A percentile compares a stretch with the other conserved stretches of the same genome.
Evolutionary conservation across 2,113 vertebrate species (phyloP).

Genomic region (Microcebus murinus): DNA sequence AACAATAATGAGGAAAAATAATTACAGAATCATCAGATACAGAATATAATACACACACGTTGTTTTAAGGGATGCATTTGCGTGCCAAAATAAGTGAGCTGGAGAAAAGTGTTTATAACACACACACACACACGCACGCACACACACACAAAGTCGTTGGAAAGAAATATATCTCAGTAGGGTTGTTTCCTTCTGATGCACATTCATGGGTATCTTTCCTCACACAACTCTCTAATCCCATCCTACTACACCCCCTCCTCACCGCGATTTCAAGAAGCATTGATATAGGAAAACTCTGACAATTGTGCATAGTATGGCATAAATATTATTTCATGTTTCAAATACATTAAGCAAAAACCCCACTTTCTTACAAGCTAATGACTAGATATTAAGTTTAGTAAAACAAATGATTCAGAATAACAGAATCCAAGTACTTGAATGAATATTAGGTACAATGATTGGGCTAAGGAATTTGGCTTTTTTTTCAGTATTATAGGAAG

Average conservation of each 20-base stretch:
- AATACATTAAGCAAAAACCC: neutral
- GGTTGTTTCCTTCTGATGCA: neutral
- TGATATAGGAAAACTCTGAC: neutral
- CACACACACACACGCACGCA: no score
- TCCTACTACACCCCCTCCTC: rapidly evolving
- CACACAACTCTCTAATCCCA: neutral
- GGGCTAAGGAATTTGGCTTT: neutral
- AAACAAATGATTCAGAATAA: neutral
- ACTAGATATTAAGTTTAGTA: neutral
- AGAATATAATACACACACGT: neutral
- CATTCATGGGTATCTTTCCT: neutral
- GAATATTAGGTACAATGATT: neutral
- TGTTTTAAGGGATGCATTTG: neutral
- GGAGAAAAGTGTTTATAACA: neutral
- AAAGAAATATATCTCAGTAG: neutral
- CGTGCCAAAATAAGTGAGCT: neutral
- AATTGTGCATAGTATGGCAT: neutral
- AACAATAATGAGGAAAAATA: neutral
- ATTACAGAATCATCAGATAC: neutral
- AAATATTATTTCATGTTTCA: neutral
- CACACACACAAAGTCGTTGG: no score
- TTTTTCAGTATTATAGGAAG: neutral
- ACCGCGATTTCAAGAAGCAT: neutral
- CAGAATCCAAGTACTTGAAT: neutral
- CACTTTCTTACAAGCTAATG: neutral